Evolutionary conservation across 92 coral and sea anemone species (phyloP).

Genomic region (Paramuricea clavata): DNA sequence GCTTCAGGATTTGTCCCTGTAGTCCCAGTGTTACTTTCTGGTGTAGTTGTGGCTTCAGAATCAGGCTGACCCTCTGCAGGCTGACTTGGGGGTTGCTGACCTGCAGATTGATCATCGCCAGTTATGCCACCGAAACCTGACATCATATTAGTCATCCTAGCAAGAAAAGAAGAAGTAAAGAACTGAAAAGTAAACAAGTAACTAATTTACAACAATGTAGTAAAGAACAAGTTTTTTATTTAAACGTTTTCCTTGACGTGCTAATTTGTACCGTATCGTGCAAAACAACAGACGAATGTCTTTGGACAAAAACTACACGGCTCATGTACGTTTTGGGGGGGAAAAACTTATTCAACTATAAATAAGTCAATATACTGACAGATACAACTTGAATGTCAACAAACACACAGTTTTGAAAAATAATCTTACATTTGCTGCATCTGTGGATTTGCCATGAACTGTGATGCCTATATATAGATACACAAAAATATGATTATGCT

Average conservation of each 20-base stretch:
- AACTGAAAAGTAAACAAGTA: too few species aligned
- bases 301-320: too few species aligned
- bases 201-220: too few species aligned
- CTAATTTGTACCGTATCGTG: too few species aligned
- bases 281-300: too few species aligned
- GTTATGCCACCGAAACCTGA: conserved; percentile 45
- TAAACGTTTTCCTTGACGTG: too few species aligned
- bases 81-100: background rate
- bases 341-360: too few species aligned
- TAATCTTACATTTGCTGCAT: conserved; percentile 91
- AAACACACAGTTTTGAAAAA: background rate
- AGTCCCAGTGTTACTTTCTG: conserved; percentile 1
- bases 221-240: too few species aligned
- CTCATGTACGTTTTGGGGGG: too few species aligned
- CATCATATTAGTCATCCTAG: conserved; percentile 94
- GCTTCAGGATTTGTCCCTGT: background rate
- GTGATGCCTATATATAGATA: conserved; percentile 87
- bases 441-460: conserved; percentile 93
- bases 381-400: too few species aligned
- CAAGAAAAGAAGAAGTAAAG: background rate
- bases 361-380: too few species aligned
- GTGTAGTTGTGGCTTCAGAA: background rate
- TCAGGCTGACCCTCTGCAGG: conserved; percentile 13
- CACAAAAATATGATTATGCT: too few species aligned
- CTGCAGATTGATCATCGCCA: background rate